Conservation (phyloP, 2,113 vertebrate genomes). For the Otolemur garnettii region DNA sequence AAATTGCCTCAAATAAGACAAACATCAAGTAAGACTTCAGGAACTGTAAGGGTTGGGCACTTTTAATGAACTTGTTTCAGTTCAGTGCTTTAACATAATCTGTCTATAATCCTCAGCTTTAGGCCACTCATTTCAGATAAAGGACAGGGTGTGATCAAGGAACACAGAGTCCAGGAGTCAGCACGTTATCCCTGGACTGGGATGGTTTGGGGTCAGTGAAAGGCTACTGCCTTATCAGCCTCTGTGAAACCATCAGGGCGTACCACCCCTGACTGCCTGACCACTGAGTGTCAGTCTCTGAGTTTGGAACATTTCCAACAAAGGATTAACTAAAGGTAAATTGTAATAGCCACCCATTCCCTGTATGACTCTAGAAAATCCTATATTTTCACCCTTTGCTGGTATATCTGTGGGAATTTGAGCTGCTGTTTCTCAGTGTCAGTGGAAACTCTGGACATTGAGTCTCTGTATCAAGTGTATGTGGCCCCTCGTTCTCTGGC, state of each 20-base stretch:
- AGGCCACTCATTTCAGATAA: conserved; percentile 50
- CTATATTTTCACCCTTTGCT: not conserved
- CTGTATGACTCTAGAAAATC: conserved; percentile 6
- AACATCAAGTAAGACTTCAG: conserved; percentile 12
- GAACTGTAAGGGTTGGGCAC: not conserved
- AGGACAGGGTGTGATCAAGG: conserved; percentile 57
- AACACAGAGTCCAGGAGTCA: conserved; percentile 1
- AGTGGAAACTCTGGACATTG: not conserved
- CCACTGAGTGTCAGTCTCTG: not conserved
- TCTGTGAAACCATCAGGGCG: not conserved
- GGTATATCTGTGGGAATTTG: not conserved
- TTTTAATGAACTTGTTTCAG: conserved; percentile 16
- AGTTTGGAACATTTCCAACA: conserved; percentile 44
- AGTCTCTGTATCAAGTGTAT: not conserved
- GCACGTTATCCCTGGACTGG: not conserved
- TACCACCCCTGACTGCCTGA: not conserved
- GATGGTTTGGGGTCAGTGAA: conserved; percentile 68
- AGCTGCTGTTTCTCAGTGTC: not conserved
- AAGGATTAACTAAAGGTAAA: conserved; percentile 60
- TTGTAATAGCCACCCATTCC: not conserved
- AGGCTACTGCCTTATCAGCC: conserved; percentile 42
- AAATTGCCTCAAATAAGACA: conserved; percentile 50
- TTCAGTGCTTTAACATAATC: conserved; percentile 41
- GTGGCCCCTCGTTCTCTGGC: not conserved
- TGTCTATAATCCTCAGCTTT: conserved; percentile 41